Percentiles rank a stretch among this genome's conserved stretches.
Evolutionary conservation across 2,888 invertebrate species (phyloP).

Genomic region (Mamestra brassicae): DNA sequence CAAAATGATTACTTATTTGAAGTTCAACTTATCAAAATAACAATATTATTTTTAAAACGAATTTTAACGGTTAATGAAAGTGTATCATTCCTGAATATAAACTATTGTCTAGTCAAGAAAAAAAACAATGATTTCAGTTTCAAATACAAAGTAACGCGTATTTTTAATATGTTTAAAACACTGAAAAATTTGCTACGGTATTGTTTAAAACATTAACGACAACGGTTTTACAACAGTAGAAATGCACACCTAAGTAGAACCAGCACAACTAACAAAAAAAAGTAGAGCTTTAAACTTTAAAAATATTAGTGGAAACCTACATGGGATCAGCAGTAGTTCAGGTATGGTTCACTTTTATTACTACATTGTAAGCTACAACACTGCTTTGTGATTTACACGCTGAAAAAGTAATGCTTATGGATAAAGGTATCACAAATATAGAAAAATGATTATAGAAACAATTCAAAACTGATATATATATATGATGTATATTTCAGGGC

Average conservation of each 20-base stretch:
- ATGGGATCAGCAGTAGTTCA: slow-evolving; percentile 76
- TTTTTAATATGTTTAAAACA: slow-evolving; percentile 12
- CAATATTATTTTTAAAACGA: background rate
- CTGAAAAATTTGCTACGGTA: slow-evolving; percentile 19
- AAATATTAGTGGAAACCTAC: slow-evolving; percentile 68
- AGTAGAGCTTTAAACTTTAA: slow-evolving; percentile 68
- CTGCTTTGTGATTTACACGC: slow-evolving; percentile 71
- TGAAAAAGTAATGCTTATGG: slow-evolving; percentile 71
- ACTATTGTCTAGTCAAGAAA: background rate
- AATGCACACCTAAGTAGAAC: slow-evolving; percentile 59
- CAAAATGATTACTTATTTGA: background rate
- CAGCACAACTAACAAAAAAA: slow-evolving; percentile 76
- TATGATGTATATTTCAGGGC: slow-evolving; percentile 73
- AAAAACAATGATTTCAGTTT: slow-evolving; percentile 63
- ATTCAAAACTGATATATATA: no score
- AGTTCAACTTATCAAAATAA: background rate
- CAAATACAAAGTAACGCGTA: slow-evolving; percentile 36
- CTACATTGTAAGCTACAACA: slow-evolving; percentile 71
- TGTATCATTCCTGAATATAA: slow-evolving; percentile 52
- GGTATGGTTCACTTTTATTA: slow-evolving; percentile 82
- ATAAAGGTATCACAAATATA: slow-evolving; percentile 57
- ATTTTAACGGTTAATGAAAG: background rate
- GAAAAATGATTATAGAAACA: no score
- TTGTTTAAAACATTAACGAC: slow-evolving; percentile 51
- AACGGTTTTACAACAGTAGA: slow-evolving; percentile 44